Evolutionary conservation across 2,888 invertebrate species (phyloP), one percentile per base, ranked within the genome.

Genomic region (Anagyrus pseudococci): DNA sequence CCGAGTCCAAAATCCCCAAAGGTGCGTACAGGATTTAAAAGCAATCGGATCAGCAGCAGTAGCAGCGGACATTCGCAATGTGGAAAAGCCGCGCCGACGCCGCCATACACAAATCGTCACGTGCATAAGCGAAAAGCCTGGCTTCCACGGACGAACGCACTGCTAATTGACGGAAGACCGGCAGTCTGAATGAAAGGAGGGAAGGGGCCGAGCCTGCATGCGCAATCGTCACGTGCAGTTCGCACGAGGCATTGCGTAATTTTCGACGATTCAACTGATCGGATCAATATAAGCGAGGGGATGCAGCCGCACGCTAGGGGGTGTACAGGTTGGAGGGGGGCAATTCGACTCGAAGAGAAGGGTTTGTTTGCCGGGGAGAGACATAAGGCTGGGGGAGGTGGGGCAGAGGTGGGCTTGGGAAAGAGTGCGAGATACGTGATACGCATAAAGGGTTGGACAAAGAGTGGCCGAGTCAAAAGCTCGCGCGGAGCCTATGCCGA

Each of bases 101-200:
- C 10, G 29, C 29, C 29, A 10, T 29, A 29, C 10, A 29, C 29
- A 29, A 29, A 10, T 10, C 6, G 29, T 29, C 10, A 10, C 10
- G 10, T n/a, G 29, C 33, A 37, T 8, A 10, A 15, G 15, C 8
- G 33, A 37, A 37, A 37, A 8, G 33, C 2, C 33, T 10, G 29
- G 29, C 10, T 7, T 7, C 29, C 29, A 43, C 29, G 43, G 15
- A 6, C 43, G 43, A 19, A 19, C 17, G 17, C 29, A 10, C 43
- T 54, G 50, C 22, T 50, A 50, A 50, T 50, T 40, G 50, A 50
- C 17, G 50, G 19, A 33, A 22, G 8, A 33, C 10, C 17, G 26
- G 15, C 25, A n/a, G 19, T 19, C 22, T 19, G 20, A 19, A 20
- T 25, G 19, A 50, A 23, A 49, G 17, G 52, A 20, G 2, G 43